Evolutionary conservation across 2,888 invertebrate genomes (phyloP).

Genomic region (Apodemia duryi): DNA sequence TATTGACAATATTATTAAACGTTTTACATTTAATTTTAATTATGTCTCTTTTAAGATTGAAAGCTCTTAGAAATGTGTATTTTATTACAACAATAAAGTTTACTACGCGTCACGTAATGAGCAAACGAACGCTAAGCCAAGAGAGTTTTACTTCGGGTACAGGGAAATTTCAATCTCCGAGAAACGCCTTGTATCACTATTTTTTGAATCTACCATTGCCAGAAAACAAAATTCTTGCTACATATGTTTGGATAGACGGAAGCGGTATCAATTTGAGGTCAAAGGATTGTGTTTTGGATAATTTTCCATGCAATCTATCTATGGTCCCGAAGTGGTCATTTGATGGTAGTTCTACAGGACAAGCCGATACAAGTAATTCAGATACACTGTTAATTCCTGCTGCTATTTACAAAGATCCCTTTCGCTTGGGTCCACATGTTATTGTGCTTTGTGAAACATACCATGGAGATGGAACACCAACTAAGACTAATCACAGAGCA

Average conservation of each 20-base stretch:
- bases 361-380: slow-evolving; percentile 89
- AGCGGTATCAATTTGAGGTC: slow-evolving; percentile 84
- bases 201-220: slow-evolving; percentile 71
- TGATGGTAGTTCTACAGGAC: slow-evolving; percentile 96
- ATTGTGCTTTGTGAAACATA: slow-evolving; percentile 94
- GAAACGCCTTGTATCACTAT: slow-evolving; percentile 47
- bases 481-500: slow-evolving; percentile 85
- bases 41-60: neutral
- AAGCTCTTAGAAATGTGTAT: neutral
- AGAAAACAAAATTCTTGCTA: slow-evolving; percentile 80
- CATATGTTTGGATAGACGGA: slow-evolving; percentile 91
- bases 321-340: slow-evolving; percentile 91
- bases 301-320: slow-evolving; percentile 72
- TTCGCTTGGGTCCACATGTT: slow-evolving; percentile 90
- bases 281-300: slow-evolving; percentile 83
- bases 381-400: slow-evolving; percentile 93
- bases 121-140: slow-evolving; percentile 21
- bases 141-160: slow-evolving; percentile 35
- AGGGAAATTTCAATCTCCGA: slow-evolving; percentile 37
- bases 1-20: neutral
- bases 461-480: slow-evolving; percentile 85
- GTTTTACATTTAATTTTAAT: neutral
- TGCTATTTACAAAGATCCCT: slow-evolving; percentile 94
- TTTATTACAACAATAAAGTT: too few relatives aligned
- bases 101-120: neutral